Conservation (phyloP, 2,113 vertebrate genomes). For the Rhinogobius similis region DNA sequence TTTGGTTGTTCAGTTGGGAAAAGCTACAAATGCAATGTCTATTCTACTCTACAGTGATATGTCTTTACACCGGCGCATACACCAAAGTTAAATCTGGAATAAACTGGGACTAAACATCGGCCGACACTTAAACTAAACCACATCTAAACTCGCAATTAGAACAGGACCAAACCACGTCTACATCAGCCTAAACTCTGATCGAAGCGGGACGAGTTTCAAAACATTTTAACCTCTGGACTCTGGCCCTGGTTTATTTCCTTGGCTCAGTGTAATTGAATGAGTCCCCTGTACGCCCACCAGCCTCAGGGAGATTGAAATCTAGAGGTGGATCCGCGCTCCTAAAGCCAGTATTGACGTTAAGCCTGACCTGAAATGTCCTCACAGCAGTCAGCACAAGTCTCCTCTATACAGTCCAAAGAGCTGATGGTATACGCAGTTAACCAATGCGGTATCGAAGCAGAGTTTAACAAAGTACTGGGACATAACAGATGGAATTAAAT, state of each 20-base stretch:
- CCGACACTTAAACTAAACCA: background rate
- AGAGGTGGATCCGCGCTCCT: constrained; percentile 5
- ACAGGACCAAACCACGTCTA: background rate
- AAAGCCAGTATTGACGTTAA: constrained; percentile 25
- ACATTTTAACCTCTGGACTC: constrained; percentile 23
- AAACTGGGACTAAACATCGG: too few relatives aligned
- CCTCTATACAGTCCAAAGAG: constrained; percentile 16
- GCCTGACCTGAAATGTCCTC: constrained; percentile 17
- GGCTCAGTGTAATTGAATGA: constrained; percentile 38
- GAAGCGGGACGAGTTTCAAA: constrained; percentile 7
- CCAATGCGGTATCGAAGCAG: background rate
- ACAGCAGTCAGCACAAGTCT: constrained; percentile 14
- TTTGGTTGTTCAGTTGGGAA: background rate
- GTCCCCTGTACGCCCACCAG: constrained; percentile 18
- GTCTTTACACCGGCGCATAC: too few relatives aligned
- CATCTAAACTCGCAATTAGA: background rate
- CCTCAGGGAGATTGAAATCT: constrained; percentile 12
- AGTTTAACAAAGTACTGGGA: background rate
- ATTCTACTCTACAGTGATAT: background rate
- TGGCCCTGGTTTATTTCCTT: constrained; percentile 17
- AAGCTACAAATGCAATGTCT: background rate
- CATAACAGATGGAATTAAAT: background rate
- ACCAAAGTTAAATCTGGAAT: too few relatives aligned
- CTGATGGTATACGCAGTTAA: constrained; percentile 18
- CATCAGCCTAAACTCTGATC: background rate